Base-by-base conservation (phyloP, 2,113 vertebrate genomes). In the Nothoprocta pentlandii region DNA sequence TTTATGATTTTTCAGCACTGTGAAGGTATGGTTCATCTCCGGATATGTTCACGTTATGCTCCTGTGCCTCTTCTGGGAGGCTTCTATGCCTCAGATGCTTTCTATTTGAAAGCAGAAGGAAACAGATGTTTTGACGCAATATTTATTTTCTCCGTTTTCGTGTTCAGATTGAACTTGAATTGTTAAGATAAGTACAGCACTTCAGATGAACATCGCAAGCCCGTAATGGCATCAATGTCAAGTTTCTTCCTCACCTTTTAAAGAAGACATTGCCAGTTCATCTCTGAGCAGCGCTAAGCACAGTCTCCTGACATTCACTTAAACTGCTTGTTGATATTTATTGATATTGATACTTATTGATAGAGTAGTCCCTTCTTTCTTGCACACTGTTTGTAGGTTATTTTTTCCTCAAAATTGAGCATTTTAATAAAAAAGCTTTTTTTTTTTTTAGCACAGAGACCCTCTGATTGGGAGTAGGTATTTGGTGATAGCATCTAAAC, bases 401-500 rank as follows among this genome's bases (percentile, higher is more conserved):
- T 73, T 91, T 93, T 86, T 95, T 87, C 28, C 82, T 46, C 62
- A 74, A 76, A 61, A 61, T 0, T 70, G 84, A 76, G 64, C 36
- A 80, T 46, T 19, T 63, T 83, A 91, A 91, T 83, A 79, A 42
- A 85, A 82, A 93, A 14, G 12, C 69, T 78, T 63, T 92, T 44
- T 93, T 89, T 73, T 89, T 75, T 74, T 92, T 78, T 81, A 92
- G 87, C 2, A 4, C 76, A 94, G 93, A 91, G 95, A 61, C 36
- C 42, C 69, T 71, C 63, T 79, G 68, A 92, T 88, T 90, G 87
- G 51, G 78, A 95, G 54, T 36, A 93, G 73, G 68, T 85, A 51
- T 91, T 94, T 94, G 64, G 87, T 79, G 84, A 49, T n/a, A 44
- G 71, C 74, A 94, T 94, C 94, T 56, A 30, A 96, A 96, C 66